These are phyloP conservation scores for Drosophila setifemur DNA, from an alignment of 1,140 invertebrate species.

Conservation along the genomic window DNA sequence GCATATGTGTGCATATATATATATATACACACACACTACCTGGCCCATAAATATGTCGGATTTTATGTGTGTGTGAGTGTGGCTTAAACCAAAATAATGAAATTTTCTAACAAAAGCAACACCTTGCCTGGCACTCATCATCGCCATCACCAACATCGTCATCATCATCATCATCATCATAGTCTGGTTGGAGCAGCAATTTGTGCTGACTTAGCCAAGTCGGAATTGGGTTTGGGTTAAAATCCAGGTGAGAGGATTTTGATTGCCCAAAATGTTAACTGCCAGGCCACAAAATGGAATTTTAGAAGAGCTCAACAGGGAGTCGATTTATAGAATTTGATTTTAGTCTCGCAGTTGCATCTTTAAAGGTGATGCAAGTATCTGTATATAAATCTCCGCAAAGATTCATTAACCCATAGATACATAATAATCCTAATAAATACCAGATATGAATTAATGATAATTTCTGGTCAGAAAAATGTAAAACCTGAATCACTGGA, in stretches of 20 bases:
- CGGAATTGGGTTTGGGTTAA: not conserved
- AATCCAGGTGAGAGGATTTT: not conserved
- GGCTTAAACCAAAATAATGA: slow-evolving; percentile 78
- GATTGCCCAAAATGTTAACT: slow-evolving; percentile 22
- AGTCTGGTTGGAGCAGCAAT: slow-evolving; percentile 56
- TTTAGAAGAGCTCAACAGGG: not conserved
- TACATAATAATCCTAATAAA: too few relatives aligned
- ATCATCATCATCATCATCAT: slow-evolving; percentile 8
- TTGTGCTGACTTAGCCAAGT: slow-evolving; percentile 54
- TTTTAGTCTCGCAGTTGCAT: not conserved
- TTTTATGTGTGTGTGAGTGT: slow-evolving; percentile 16
- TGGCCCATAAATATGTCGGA: slow-evolving; percentile 51
- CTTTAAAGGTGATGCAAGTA: too few relatives aligned
- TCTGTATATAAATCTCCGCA: too few relatives aligned
- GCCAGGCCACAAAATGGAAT: not conserved
- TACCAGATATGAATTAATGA: too few relatives aligned
- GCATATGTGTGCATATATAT: slow-evolving; percentile 54
- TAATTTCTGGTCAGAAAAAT: too few relatives aligned
- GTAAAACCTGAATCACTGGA: too few relatives aligned
- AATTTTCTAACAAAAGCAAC: slow-evolving; percentile 78
- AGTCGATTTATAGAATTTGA: slow-evolving; percentile 1
- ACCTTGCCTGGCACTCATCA: slow-evolving; percentile 51
- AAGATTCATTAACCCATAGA: too few relatives aligned
- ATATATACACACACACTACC: too few relatives aligned
- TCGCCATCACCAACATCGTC: slow-evolving; percentile 27